phyloP scores from a whole-genome alignment of 1,140 invertebrate species.

The Cotesia chilonis region DNA sequence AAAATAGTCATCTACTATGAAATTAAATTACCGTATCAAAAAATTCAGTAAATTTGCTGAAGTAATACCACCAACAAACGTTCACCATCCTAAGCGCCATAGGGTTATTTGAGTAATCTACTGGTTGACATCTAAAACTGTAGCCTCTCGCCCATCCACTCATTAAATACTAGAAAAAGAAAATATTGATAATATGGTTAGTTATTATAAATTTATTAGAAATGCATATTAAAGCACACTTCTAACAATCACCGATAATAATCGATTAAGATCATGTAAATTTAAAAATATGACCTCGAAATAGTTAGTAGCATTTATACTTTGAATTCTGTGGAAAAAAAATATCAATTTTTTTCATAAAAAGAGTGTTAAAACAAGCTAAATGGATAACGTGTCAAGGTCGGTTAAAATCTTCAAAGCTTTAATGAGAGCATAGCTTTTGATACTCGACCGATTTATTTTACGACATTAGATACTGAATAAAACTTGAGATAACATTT shows the following conservation, averaged over 20 bases:
- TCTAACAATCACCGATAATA: background rate
- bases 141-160: slow-evolving; percentile 88
- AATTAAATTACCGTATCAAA: slow-evolving; percentile 82
- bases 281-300: background rate
- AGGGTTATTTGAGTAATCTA: slow-evolving; percentile 87
- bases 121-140: slow-evolving; percentile 92
- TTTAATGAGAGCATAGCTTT: background rate
- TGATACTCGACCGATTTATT: slow-evolving; percentile 8
- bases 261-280: slow-evolving; percentile 2
- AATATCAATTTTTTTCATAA: background rate
- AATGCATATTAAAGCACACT: too few relatives aligned
- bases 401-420: slow-evolving; percentile 10
- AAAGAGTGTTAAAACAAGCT: background rate
- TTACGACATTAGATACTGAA: slow-evolving; percentile 10
- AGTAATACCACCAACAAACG: slow-evolving; percentile 97
- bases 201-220: too few relatives aligned
- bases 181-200: background rate
- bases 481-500: background rate
- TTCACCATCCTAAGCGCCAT: slow-evolving; percentile 89
- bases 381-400: slow-evolving; percentile 21
- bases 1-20: background rate
- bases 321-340: background rate
- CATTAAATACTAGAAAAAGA: slow-evolving; percentile 76
- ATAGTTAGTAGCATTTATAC: background rate
- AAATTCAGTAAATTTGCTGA: slow-evolving; percentile 97